A percentile compares a stretch with the other conserved stretches of the same genome.
Conservation (phyloP, 1,140 invertebrate genomes). For the Chrysomallon squamiferum region DNA sequence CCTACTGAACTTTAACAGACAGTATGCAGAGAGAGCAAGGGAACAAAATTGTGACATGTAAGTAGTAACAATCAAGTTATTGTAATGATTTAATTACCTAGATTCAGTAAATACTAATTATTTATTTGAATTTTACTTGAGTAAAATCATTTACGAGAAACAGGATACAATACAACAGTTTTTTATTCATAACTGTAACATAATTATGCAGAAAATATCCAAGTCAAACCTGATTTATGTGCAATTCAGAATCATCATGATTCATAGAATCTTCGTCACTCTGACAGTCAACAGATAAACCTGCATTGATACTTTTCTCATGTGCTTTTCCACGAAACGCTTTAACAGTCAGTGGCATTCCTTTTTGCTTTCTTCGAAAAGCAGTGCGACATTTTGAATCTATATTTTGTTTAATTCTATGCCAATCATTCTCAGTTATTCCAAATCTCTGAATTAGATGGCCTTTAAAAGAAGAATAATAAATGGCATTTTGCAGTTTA, state of each 20-base stretch:
- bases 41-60: too few species aligned
- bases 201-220: too few species aligned
- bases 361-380: conserved; percentile 62
- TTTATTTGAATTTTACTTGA: too few species aligned
- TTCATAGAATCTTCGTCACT: conserved; percentile 55
- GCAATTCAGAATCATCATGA: conserved; percentile 45
- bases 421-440: conserved; percentile 67
- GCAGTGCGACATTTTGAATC: conserved; percentile 69
- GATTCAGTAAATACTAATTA: too few species aligned
- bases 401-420: conserved; percentile 68
- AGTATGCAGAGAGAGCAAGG: too few species aligned
- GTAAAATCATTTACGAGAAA: too few species aligned
- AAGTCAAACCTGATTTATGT: conserved; percentile 46
- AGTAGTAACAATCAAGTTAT: too few species aligned
- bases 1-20: too few species aligned
- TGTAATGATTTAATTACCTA: too few species aligned
- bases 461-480: conserved; percentile 50
- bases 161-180: too few species aligned
- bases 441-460: conserved; percentile 67
- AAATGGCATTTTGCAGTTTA: too few species aligned
- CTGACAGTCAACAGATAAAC: conserved; percentile 24
- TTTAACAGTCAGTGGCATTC: conserved; percentile 63
- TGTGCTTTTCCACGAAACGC: conserved; percentile 57
- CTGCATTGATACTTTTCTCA: conserved; percentile 36
- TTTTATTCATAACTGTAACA: too few species aligned